Conservation (phyloP, 2,113 vertebrate genomes). For the Martes martes region DNA sequence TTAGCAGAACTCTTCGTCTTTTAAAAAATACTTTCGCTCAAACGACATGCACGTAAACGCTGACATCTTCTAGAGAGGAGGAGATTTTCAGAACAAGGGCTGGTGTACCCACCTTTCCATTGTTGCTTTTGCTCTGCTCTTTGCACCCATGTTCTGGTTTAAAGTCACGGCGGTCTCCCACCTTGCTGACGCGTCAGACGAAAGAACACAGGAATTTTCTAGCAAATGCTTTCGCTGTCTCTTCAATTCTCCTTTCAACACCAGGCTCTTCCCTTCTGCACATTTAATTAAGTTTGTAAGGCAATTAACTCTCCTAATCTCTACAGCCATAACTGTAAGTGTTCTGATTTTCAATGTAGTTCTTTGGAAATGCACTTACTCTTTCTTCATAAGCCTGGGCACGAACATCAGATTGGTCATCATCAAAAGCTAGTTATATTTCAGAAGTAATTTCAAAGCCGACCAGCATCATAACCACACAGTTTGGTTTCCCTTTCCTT, state of each 20-base stretch:
- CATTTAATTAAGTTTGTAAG: background rate
- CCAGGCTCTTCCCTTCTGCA: background rate
- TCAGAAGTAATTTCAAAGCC: background rate
- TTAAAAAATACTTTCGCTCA: background rate
- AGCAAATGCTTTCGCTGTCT: background rate
- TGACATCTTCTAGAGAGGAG: background rate
- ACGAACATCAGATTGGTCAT: background rate
- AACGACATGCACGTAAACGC: background rate
- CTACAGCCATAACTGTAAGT: background rate
- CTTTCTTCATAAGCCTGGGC: background rate
- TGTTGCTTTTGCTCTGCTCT: background rate
- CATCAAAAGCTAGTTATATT: background rate
- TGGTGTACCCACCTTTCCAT: background rate
- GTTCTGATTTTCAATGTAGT: background rate
- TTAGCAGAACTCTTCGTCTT: background rate
- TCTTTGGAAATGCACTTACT: background rate
- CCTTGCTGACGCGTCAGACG: background rate
- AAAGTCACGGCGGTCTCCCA: background rate
- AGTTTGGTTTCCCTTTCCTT: background rate
- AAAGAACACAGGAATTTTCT: background rate
- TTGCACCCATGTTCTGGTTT: background rate
- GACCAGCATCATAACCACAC: background rate
- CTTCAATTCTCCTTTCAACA: background rate
- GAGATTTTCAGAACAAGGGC: background rate
- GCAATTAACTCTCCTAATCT: background rate